These are phyloP conservation scores for Aleiodes testaceus DNA, from an alignment of 2,888 invertebrate species.

Conservation along the genomic window DNA sequence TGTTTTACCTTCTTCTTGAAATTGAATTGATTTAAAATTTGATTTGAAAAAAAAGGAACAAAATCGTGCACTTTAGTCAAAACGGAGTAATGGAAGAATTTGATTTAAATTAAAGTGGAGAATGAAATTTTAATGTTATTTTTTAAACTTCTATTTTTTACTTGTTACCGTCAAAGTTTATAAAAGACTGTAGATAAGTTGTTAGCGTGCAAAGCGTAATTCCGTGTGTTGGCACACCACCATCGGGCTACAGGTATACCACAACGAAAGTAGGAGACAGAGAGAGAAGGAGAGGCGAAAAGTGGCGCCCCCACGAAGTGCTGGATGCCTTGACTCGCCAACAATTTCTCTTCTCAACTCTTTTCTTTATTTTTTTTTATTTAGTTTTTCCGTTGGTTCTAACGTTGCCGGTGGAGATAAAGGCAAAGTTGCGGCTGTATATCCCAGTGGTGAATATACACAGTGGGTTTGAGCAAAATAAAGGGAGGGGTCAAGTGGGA, in stretches of 20 bases:
- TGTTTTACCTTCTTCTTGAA: slow-evolving; percentile 10
- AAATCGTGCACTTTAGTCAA: slow-evolving; percentile 3
- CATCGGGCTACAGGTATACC: background rate
- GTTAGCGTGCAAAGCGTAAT: slow-evolving; percentile 30
- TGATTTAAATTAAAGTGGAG: background rate
- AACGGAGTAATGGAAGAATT: background rate
- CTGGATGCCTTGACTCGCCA: slow-evolving; percentile 32
- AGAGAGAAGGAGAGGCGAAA: slow-evolving; percentile 17
- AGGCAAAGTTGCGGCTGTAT: slow-evolving; percentile 16
- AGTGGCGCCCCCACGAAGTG: background rate
- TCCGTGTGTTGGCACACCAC: slow-evolving; percentile 30
- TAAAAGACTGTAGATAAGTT: slow-evolving; percentile 18
- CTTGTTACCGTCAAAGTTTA: background rate
- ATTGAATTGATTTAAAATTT: slow-evolving; percentile 30
- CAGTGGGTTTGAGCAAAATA: slow-evolving; percentile 23
- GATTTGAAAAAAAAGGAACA: slow-evolving; percentile 3
- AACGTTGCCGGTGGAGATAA: background rate
- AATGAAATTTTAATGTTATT: background rate
- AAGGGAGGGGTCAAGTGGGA: slow-evolving; percentile 39
- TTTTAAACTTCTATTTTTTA: no score
- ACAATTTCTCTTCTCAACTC: slow-evolving; percentile 33
- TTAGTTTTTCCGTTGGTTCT: background rate
- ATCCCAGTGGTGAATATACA: slow-evolving; percentile 21
- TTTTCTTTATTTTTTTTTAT: slow-evolving; percentile 10
- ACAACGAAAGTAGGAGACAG: background rate